Percentiles rank a stretch among this genome's conserved stretches.
phyloP scores from a whole-genome alignment of 2,797 vertebrate species.

The Liparis tanakae region DNA sequence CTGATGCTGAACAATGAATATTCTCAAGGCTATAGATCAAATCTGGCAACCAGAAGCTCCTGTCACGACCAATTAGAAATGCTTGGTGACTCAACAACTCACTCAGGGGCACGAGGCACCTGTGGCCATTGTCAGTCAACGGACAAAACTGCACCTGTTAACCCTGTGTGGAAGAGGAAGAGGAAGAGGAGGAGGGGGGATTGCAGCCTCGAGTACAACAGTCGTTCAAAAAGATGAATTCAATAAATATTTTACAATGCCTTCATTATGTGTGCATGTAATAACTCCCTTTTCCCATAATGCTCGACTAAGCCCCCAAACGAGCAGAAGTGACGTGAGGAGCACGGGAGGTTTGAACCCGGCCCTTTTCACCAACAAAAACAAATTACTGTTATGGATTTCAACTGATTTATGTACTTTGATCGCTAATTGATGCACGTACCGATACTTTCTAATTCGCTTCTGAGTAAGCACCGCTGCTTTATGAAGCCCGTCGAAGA shows the following conservation, averaged over 20 bases:
- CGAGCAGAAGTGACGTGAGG: conserved; percentile 48
- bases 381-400: conserved; percentile 69
- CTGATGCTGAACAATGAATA: conserved; percentile 60
- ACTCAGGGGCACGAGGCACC: conserved; percentile 62
- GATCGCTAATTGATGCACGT: conserved; percentile 67
- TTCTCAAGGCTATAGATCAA: conserved; percentile 63
- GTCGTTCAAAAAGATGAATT: conserved; percentile 53
- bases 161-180: conserved; percentile 21
- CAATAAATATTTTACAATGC: conserved; percentile 72
- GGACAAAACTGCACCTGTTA: conserved; percentile 43
- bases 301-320: conserved; percentile 60
- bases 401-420: conserved; percentile 75
- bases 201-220: conserved; percentile 34
- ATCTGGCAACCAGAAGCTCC: conserved; percentile 74
- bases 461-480: conserved; percentile 49
- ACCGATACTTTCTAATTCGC: conserved; percentile 57
- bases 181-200: not conserved
- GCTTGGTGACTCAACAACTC: conserved; percentile 63
- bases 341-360: conserved; percentile 49
- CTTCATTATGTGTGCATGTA: conserved; percentile 70
- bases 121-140: conserved; percentile 69
- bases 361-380: conserved; percentile 54
- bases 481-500: conserved; percentile 53
- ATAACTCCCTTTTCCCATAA: conserved; percentile 68
- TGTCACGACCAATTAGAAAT: conserved; percentile 76